A percentile compares a stretch with the other conserved stretches of the same genome.
These are phyloP conservation scores for Nautilus pompilius DNA, from an alignment of 1,140 invertebrate species.

Conservation along the genomic window DNA sequence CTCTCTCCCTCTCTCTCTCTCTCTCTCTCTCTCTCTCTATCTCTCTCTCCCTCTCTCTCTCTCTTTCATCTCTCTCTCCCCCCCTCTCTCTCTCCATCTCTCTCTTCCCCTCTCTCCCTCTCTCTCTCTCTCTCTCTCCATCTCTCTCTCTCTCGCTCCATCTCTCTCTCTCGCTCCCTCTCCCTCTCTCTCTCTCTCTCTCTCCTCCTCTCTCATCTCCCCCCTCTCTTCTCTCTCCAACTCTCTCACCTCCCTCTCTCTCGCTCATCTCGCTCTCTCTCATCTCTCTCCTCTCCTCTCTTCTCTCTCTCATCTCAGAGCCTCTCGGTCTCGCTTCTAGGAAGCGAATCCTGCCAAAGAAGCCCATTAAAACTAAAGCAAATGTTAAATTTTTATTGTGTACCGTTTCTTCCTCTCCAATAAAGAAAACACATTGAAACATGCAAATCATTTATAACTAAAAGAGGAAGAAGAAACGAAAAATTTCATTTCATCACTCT, in stretches of 20 bases:
- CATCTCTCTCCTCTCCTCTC: neutral
- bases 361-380: neutral
- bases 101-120: constrained; percentile 4
- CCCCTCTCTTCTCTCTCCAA: neutral
- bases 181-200: constrained; percentile 6
- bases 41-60: neutral
- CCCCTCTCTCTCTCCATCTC: neutral
- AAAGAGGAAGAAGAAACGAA: too few species aligned
- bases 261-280: neutral
- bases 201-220: constrained; percentile 5
- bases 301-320: neutral
- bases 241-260: neutral
- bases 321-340: neutral
- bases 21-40: constrained; percentile 1
- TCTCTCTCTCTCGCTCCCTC: neutral
- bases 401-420: neutral
- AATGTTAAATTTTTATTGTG: neutral
- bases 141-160: constrained; percentile 4
- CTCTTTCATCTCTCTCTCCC: neutral
- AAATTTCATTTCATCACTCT: too few species aligned
- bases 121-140: constrained; percentile 10
- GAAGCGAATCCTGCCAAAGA: neutral
- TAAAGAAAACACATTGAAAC: neutral
- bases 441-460: too few species aligned
- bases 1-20: neutral